Base-by-base conservation (phyloP, 2,888 invertebrate species). In the Metellina segmentata region DNA sequence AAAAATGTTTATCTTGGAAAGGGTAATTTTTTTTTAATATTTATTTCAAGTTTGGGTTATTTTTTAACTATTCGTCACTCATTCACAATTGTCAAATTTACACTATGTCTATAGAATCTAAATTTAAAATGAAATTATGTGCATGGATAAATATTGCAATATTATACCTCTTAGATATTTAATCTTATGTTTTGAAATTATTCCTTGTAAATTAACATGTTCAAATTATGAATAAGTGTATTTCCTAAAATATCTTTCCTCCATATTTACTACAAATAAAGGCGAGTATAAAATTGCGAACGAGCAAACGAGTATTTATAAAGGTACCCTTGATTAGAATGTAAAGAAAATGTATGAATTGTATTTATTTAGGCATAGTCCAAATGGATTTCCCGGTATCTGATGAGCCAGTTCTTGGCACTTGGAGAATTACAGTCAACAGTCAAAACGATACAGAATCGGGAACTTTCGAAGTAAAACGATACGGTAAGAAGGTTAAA, bases 331-430 rank as follows among this genome's bases (percentile, higher is more conserved):
- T 13, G 51, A n/a, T 51, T 49, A n/a, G 7, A 49, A 0, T 6
- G 13, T n/a, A 34, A 74, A 19, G 9, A 2, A 34, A 7, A 34
- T 13, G 11, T 74, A 48, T 74, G 48, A 34, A 34, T 8, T 70
- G 2, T 51, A 13, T 61, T 7, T 19, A 11, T 34, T 4, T 72
- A 79, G 94, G 95, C 20, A 94, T 95, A 19, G 93, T 94, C 52
- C 94, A 94, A 49, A 92, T 93, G 19, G 94, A 94, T 20, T 93
- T 95, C 34, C 93, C 94, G 83, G 91, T 95, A 70, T 93, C 95
- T 7, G 94, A 94, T 8, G 94, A 95, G 78, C 95, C 95, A 8
- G 94, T 95, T 11, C 93, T 95, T 2, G 95, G 95, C 13, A 94
- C 94, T 81, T 95, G 95, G 95, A 93, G 91, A 51, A 94, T 95